Evolutionary conservation across 2,113 vertebrate genomes (phyloP), one percentile per base, ranked within the genome.

Genomic region (Lepisosteus oculatus): DNA sequence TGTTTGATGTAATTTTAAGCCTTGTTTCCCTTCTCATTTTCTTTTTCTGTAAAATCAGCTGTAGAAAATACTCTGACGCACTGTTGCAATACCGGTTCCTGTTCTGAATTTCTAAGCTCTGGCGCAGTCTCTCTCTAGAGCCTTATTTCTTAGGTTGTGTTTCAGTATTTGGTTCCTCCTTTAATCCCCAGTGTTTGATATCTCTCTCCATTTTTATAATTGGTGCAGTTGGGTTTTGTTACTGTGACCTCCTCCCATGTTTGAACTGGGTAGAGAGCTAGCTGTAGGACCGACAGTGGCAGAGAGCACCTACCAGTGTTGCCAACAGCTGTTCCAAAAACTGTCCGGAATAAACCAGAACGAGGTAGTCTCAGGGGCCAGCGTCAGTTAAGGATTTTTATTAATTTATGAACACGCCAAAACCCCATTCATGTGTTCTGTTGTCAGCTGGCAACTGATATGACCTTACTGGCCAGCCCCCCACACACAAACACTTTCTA

Each of bases 61-160:
- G 82, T 89, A 77, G 75, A 90, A 88, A 89, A 65, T 59, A 65
- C 76, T 29, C 29, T 65, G 82, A 87, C 72, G 88, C 86, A 87
- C 84, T 88, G 77, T 87, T 80, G 76, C 87, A 92, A 90, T 87
- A 92, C 85, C 82, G 77, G 82, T 81, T 83, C 81, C 75, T 76
- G 83, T 89, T 78, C 81, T 86, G 85, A 91, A 84, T 85, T 92
- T 86, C 87, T 54, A 67, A 56, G 14, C 55, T 67, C 3, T 12
- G 3, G 2, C 17, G 2, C 62, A 9, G 42, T 8, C 6, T 65
- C 29, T 29, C 29, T 29, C 29, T 29, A 29, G 29, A 29, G 29
- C 29, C 29, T 29, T 29, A 29, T 29, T 29, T 29, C 29, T 29
- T 29, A 29, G 29, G 1, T 29, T 29, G 29, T 29, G 1, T 29